Conservation (phyloP, 2,797 vertebrate genomes). For the Crenichthys baileyi region DNA sequence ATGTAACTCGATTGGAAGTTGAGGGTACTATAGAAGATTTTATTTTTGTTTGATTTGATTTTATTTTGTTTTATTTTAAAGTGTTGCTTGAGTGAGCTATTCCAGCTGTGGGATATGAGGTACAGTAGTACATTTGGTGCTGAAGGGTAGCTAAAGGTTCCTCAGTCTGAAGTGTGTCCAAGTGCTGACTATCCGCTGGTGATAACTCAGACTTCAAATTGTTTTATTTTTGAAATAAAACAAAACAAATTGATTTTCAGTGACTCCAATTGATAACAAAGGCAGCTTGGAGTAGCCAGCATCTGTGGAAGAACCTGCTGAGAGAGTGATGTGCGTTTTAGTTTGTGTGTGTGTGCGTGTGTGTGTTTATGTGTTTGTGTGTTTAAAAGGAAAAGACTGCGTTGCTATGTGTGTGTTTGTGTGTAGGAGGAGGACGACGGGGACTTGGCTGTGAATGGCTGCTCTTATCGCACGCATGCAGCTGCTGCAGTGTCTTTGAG, state of each 20-base stretch:
- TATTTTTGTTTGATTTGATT: background rate
- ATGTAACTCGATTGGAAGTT: background rate
- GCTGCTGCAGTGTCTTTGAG: constrained; percentile 81
- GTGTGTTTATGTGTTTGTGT: constrained; percentile 23
- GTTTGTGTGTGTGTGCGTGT: constrained; percentile 30
- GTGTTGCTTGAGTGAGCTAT: background rate
- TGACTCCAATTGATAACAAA: constrained; percentile 58
- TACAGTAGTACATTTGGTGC: background rate
- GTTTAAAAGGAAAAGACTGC: constrained; percentile 28
- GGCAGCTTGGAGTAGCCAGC: constrained; percentile 52
- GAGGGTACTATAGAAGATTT: background rate
- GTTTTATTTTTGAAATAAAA: background rate
- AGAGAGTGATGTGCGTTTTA: constrained; percentile 41
- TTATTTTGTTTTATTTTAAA: background rate
- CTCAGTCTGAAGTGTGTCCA: background rate
- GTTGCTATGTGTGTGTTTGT: constrained; percentile 40
- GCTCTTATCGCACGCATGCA: constrained; percentile 83
- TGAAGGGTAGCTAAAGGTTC: background rate
- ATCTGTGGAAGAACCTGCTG: constrained; percentile 55
- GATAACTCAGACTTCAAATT: background rate
- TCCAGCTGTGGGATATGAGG: background rate
- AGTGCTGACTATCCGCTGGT: background rate
- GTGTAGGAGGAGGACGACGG: constrained; percentile 64
- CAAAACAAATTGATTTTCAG: constrained; percentile 31
- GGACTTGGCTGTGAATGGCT: constrained; percentile 76